Evolutionary conservation across 1,140 invertebrate species (phyloP), one percentile per base, ranked within the genome.

Genomic region (Notospermus geniculatus): DNA sequence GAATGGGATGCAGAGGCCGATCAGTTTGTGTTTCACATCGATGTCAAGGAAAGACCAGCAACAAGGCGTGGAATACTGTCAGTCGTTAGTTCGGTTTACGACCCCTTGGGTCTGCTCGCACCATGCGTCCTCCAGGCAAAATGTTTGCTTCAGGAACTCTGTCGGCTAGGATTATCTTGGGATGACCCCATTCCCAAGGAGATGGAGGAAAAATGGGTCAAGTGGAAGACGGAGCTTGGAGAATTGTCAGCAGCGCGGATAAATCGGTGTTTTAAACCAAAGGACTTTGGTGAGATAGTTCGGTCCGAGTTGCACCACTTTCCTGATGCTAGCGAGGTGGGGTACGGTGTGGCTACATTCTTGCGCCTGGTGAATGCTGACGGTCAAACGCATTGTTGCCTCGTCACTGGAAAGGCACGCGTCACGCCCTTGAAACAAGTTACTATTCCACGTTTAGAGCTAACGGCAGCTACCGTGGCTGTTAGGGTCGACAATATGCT

Each of bases 361-460:
- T 23, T 69, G 13, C 45, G 64, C 27, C 17, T 60, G 11, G 28
- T 41, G n/a, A 39, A 67, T 46, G 23, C 27, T 50, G 23, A 59
- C 29, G 53, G 55, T 54, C 2, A 27, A 13, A 52, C 66, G 27
- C 59, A 67, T 43, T 67, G 62, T 62, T 39, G 62, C 27, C 59
- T 72, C 29, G 32, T 72, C 1, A 60, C 65, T 19, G 61, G 64
- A 25, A 81, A 81, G 22, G 67, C 73, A 13, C 66, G 72, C 56
- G 70, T 77, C 0, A 59, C 73, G 0, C 78, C 80, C 13, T 27
- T 78, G 9, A 75, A 74, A 59, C 50, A 60, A 0, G 46, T 76
- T 19, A 75, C 75, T 0, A 77, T 82, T 19, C 80, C 81, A 0
- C 64, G 76, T 27, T 58, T 83, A 5, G 80, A 84, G 63, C 66